Percentiles rank a stretch among this genome's conserved stretches.
Evolutionary conservation across 1,140 invertebrate genomes (phyloP).

Genomic region (Bombus cullumanus): DNA sequence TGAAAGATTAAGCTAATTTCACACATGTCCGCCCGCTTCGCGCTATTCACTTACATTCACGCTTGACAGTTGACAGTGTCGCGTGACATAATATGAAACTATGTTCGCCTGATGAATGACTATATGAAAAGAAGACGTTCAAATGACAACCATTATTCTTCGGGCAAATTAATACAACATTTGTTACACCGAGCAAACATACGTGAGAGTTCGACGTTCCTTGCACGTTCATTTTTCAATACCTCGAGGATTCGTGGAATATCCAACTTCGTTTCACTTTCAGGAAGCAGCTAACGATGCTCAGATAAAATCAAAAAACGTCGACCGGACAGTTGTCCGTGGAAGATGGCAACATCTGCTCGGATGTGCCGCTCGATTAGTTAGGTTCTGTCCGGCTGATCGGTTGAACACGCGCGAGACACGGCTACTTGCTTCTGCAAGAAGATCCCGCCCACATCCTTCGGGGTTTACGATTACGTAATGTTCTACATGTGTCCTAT

Average conservation of each 20-base stretch:
- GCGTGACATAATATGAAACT: conserved; percentile 71
- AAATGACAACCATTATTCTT: conserved; percentile 46
- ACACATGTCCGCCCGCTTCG: conserved; percentile 81
- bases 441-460: conserved; percentile 75
- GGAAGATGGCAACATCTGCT: conserved; percentile 73
- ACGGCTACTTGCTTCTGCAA: conserved; percentile 40
- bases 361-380: conserved; percentile 69
- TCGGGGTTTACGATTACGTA: conserved; percentile 74
- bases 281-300: conserved; percentile 63
- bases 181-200: neutral
- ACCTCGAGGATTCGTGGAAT: neutral
- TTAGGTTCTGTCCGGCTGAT: conserved; percentile 36
- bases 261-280: neutral
- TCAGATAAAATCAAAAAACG: conserved; percentile 57
- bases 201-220: neutral
- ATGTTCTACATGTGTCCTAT: conserved; percentile 68
- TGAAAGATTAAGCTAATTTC: conserved; percentile 84
- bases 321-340: conserved; percentile 47
- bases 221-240: neutral
- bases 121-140: conserved; percentile 37
- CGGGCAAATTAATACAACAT: conserved; percentile 41
- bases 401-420: conserved; percentile 27
- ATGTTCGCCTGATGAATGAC: conserved; percentile 44
- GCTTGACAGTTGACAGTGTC: conserved; percentile 64
- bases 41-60: conserved; percentile 50